A percentile compares a stretch with the other conserved stretches of the same genome.
Conservation (phyloP, 2,113 vertebrate genomes). For the Chloebia gouldiae region DNA sequence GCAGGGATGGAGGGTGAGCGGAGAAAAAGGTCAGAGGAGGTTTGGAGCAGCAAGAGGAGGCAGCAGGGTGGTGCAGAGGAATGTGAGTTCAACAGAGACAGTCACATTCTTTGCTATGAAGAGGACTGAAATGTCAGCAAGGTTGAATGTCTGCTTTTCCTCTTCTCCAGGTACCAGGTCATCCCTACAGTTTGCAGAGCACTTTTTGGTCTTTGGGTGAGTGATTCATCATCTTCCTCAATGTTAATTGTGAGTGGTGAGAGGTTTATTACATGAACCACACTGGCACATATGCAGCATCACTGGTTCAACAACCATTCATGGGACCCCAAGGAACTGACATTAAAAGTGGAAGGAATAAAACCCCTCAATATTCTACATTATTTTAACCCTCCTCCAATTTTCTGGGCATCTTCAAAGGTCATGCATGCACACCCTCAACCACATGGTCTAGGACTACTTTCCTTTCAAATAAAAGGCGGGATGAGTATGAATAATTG, state of each 20-base stretch:
- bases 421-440: not conserved
- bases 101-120: not conserved
- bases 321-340: not conserved
- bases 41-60: not conserved
- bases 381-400: not conserved
- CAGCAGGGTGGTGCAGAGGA: not conserved
- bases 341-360: not conserved
- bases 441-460: not conserved
- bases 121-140: not conserved
- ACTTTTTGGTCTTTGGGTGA: not conserved
- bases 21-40: not conserved
- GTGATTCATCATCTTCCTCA: not conserved
- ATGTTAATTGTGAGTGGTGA: not conserved
- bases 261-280: not conserved
- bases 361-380: not conserved
- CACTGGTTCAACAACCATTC: not conserved
- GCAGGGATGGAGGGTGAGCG: not conserved
- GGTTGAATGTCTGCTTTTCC: not conserved
- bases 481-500: not conserved
- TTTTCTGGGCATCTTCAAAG: not conserved
- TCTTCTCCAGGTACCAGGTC: not conserved
- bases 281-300: not conserved
- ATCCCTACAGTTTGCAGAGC: not conserved
- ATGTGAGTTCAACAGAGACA: not conserved
- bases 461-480: not conserved